Evolutionary conservation across 2,113 vertebrate genomes (phyloP).

Genomic region (Boulengeromyrus knoepffleri): DNA sequence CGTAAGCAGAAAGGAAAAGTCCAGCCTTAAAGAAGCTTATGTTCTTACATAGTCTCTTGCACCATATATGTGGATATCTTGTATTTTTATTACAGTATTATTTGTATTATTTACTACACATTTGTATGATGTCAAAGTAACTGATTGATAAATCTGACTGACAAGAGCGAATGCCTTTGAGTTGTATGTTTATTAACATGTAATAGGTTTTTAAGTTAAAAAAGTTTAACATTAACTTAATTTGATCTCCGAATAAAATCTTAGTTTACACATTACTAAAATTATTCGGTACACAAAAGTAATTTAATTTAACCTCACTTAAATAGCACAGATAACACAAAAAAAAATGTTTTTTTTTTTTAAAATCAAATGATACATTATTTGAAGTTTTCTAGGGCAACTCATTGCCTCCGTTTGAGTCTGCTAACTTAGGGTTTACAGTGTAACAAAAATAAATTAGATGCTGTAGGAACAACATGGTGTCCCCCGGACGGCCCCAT

Average conservation of each 20-base stretch:
- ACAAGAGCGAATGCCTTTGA: neutral
- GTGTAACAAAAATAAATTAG: neutral
- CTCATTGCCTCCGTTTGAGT: neutral
- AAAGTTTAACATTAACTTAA: neutral
- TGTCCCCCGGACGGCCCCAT: neutral
- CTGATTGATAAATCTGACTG: neutral
- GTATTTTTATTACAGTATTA: neutral
- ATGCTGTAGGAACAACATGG: neutral
- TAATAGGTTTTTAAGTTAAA: neutral
- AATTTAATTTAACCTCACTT: neutral
- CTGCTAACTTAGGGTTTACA: neutral
- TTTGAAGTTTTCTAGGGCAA: neutral
- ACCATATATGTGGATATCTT: neutral
- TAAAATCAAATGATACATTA: too few relatives aligned
- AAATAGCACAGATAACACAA: neutral
- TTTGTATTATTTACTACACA: neutral
- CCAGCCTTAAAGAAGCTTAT: too few relatives aligned
- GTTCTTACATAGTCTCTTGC: neutral
- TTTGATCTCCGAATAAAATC: neutral
- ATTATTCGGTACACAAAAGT: neutral
- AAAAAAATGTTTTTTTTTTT: too few relatives aligned
- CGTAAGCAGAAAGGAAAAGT: too few relatives aligned
- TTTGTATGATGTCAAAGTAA: neutral
- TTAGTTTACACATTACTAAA: neutral
- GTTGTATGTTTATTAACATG: neutral